Evolutionary conservation across 2,113 vertebrate species (phyloP), one percentile per base, ranked within the genome.

Genomic region (Neofelis nebulosa): DNA sequence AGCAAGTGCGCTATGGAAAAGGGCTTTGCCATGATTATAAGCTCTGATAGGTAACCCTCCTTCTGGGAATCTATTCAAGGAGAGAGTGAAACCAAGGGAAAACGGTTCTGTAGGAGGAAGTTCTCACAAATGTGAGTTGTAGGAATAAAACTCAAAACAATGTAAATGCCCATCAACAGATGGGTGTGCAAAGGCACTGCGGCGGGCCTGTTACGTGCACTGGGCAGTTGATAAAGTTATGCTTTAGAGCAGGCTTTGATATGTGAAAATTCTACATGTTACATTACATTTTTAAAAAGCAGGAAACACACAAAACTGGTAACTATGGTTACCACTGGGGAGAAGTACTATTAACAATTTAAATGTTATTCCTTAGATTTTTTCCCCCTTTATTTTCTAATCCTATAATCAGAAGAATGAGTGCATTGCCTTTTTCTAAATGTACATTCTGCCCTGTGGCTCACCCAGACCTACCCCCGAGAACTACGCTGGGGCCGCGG

Each of bases 291-390:
- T 45, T 69, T 50, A 33, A 83, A 89, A 82, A 61, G 3, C 73
- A 74, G 31, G 25, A 45, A 73, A 29, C 21, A 50, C 45, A 61
- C 14, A 68, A 14, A 33, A 76, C 29, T 65, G 52, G 25, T 15
- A 57, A 81, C 57, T 73, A 55, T 36, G 63, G 14, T 83, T 69
- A 14, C 45, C 10, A 36, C 81, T n/a, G 13, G 31, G 10, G 82
- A 1, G 2, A 33, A 31, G 52, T n/a, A 23, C 18, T 41, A 23
- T 6, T n/a, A 16, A 71, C 69, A 29, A 61, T 61, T 65, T 78
- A 89, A 69, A 92, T 88, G 87, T 74, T n/a, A 87, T 13, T 63
- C 29, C 57, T 66, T 25, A 91, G 19, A 16, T 69, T 19, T 38
- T 50, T 41, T 18, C 55, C 45, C 27, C 38, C 31, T 87, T 80